Conservation (phyloP, 2,113 vertebrate genomes). For the Oncorhynchus keta region DNA sequence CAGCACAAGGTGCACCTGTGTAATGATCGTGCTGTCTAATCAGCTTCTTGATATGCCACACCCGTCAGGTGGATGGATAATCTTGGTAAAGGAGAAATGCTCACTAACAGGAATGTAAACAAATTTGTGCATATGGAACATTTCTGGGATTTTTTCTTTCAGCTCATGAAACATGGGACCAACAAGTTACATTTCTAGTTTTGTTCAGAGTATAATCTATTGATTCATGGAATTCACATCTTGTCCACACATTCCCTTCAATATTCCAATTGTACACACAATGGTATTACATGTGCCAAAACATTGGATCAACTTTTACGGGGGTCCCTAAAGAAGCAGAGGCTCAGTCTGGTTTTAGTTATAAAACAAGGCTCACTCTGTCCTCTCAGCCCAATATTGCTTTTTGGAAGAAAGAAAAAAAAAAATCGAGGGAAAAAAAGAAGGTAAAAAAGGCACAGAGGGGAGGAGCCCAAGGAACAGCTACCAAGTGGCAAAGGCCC, state of each 20-base stretch:
- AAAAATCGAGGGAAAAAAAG: conserved; percentile 12
- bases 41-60: no score
- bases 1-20: no score
- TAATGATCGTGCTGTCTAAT: no score
- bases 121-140: no score
- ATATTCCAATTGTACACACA: not conserved
- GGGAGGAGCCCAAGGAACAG: not conserved
- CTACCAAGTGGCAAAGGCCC: not conserved
- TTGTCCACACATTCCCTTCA: no score
- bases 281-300: not conserved
- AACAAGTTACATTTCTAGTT: no score
- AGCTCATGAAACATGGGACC: no score
- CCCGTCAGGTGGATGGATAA: no score
- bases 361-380: conserved; percentile 54
- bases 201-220: not conserved
- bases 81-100: no score
- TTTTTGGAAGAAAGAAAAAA: conserved; percentile 35
- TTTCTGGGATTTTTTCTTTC: no score
- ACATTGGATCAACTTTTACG: not conserved
- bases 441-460: not conserved
- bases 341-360: conserved; percentile 53
- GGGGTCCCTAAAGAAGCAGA: conserved; percentile 15
- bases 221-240: not conserved
- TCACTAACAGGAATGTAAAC: no score
- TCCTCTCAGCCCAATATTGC: conserved; percentile 37